Base-by-base conservation (phyloP, 2,888 invertebrate genomes). In the Lymantria monacha region DNA sequence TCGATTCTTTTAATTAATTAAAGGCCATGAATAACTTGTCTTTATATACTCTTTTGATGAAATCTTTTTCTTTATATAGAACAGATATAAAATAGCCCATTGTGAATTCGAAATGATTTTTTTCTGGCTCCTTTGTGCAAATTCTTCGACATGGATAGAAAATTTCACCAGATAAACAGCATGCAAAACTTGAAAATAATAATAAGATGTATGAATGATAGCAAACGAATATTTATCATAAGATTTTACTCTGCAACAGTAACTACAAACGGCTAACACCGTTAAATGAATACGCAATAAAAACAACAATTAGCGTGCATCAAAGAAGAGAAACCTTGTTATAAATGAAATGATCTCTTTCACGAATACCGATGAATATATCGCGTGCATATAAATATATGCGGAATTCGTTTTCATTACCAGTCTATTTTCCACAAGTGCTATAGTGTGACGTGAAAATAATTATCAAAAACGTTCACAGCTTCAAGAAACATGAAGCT, bases 321-420 rank as follows among this genome's bases (percentile, higher is more conserved):
- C 50, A 15, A 47, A 53, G 58, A 69, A 70, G 87, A 88, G 90
- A 90, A 90, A 89, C 81, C 75, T 74, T 72, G 74, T 74, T 74
- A 66, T 61, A 65, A 62, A 61, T 71, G 52, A 63, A 74, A 74
- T 78, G 79, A 85, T 82, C 81, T 88, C 82, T 84, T 85, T 88
- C 89, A 90, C 90, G 86, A 88, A 85, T 90, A 87, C 87, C 79
- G 89, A 86, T 76, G 74, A 81, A 84, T 81, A 72, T 63, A 72
- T 85, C 68, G 88, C 90, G 85, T 90, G 89, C 79, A 70, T 91
- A 91, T 91, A 91, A 90, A 90, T 90, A 77, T 86, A 90, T 87
- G 85, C 86, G 89, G 89, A 86, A 90, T 91, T 90, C 87, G 85
- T 79, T 91, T 90, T 91, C 90, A 90, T 87, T 90, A 86, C 79